A percentile compares a stretch with the other conserved stretches of the same genome.
Evolutionary conservation across 2,888 invertebrate species (phyloP).

Genomic region (Ichneumon xanthorius): DNA sequence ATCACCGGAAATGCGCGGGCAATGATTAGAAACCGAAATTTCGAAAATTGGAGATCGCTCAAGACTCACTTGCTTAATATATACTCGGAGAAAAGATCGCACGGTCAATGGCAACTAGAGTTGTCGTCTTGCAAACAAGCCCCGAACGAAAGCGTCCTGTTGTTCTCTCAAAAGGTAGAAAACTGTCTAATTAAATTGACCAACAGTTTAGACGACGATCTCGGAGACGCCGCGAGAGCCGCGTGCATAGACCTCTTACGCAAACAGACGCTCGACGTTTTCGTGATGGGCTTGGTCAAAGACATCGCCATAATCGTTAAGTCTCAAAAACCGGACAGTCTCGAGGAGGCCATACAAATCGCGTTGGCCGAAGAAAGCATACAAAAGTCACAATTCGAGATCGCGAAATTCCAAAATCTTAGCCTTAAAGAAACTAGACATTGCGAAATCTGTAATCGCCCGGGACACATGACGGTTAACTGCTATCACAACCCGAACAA

Average conservation of each 20-base stretch:
- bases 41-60: constrained; percentile 68
- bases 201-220: too few relatives aligned
- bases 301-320: constrained; percentile 76
- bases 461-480: background rate
- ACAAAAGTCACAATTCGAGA: constrained; percentile 69
- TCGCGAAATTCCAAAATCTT: constrained; percentile 60
- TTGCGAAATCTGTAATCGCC: constrained; percentile 8
- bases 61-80: constrained; percentile 66
- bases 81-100: constrained; percentile 37
- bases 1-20: constrained; percentile 70
- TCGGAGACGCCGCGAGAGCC: too few relatives aligned
- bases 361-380: constrained; percentile 75
- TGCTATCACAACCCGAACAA: background rate
- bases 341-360: constrained; percentile 42
- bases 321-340: constrained; percentile 73
- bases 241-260: constrained; percentile 40
- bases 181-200: too few relatives aligned
- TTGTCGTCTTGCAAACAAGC: constrained; percentile 65
- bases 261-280: constrained; percentile 75
- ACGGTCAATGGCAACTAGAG: constrained; percentile 76
- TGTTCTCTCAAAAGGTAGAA: too few relatives aligned
- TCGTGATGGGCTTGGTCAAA: constrained; percentile 75
- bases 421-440: constrained; percentile 27
- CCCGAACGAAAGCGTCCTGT: too few relatives aligned
- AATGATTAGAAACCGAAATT: constrained; percentile 68